Base-by-base conservation (phyloP, 1,140 invertebrate genomes). In the Cyclina sinensis region DNA sequence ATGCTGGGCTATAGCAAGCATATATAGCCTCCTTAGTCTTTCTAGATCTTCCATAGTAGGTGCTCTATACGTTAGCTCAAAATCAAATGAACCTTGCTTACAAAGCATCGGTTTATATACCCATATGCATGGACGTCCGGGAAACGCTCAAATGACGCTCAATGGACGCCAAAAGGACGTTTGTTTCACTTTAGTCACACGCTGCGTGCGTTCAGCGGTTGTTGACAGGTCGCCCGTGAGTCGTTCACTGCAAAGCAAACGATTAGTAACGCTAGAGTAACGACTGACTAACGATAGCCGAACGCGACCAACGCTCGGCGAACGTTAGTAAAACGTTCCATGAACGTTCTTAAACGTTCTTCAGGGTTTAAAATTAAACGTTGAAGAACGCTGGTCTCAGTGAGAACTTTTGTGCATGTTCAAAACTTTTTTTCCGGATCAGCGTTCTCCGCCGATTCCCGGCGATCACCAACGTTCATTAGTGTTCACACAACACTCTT, bases 321-420 rank as follows among this genome's bases (percentile, higher is more conserved):
- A 54, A 80, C 46, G 76, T 80, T 80, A 80, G 76, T 80, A 80
- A 80, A 80, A 80, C 76, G 76, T 80, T 74, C 70, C 70, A 43
- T 21, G 70, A 74, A 74, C 70, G 70, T 74, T 43, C 70, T 74
- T 74, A 3, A 43, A 43, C 39, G 70, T 74, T 74, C 76, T 80
- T 57, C 51, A 80, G 32, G 21, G n/a, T 80, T 74, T 39, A 57
- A 80, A 80, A 54, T 51, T 80, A 80, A 80, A 80, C 76, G 76
- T 80, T 80, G 76, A 80, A 80, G 46, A 80, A 80, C 76, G 76
- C 76, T 80, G 43, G 76, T 57, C 76, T 80, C 46, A 57, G 48
- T 51, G 43, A 80, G 48, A 80, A 80, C 76, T 37, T 74, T 16
- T 46, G 70, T 39, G 70, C 70, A 43, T 74, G 70, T 39, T 74